Evolutionary conservation across 2,888 invertebrate species (phyloP), one percentile per base, ranked within the genome.

Genomic region (Nudaria mundana): DNA sequence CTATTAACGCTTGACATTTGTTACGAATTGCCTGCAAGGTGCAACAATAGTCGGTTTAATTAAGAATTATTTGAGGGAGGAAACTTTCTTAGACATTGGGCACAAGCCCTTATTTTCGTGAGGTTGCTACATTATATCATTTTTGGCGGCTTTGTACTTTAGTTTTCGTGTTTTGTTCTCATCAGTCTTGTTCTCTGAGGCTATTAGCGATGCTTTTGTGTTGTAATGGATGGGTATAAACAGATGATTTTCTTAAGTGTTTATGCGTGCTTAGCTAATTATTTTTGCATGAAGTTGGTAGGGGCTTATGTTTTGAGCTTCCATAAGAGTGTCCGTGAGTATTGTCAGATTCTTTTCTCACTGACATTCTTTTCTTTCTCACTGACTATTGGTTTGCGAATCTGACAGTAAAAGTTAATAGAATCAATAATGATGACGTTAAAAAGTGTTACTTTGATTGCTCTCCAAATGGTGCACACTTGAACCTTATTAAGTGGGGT

Each of bases 31-130:
- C 64, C 51, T 66, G 76, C 67, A 70, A 77, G 75, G 72, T 80
- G 78, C 81, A 82, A 84, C 81, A 83, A 81, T 72, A 56, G 71
- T 67, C 45, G 56, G 51, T 68, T 76, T 79, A 76, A 81, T 82
- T 80, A 79, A 81, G 76, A 73, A 69, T 72, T 63, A 73, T 71
- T n/a, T 63, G 65, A 57, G 58, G 63, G 63, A 62, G 57, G 51
- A 42, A 42, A 5, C 37, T 37, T 34, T 30, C 22, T 34, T 37
- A 5, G 20, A n/a, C 8, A 20, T 20, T 20, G 8, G 20, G n/a
- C 8, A 20, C 20, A 7, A 26, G n/a, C 30, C 24, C 18, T 25
- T 15, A 3, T 29, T 31, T 33, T 24, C 38, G 28, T 36, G 45
- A 46, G 52, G 42, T 40, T 42, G 16, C 41, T 33, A 40, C 20